Evolutionary conservation across 2,797 vertebrate species (phyloP), one percentile per base, ranked within the genome.

Genomic region (Cyprinella venusta): DNA sequence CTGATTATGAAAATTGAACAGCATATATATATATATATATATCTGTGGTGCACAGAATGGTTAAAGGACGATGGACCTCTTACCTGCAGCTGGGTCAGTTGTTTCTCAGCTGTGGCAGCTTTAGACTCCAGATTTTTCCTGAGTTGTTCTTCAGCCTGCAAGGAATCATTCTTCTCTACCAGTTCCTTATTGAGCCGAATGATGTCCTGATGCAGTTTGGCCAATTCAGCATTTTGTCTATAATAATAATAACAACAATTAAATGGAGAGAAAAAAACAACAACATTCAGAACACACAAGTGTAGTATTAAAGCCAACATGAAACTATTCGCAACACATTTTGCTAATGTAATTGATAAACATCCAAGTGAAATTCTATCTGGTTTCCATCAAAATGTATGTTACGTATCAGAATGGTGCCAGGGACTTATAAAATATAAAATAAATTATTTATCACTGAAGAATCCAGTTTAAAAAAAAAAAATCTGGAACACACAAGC

Each of bases 181-280:
- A 98, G 91, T 74, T 99, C 98, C 89, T 97, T 98, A 91, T 93
- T 94, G 88, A 97, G 93, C 88, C 95, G 97, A 89, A 89, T 86
- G 84, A 96, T 97, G 90, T 99, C 98, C 88, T 98, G 97, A 38
- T 95, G 95, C 84, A 99, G 90, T 90, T 98, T 98, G 69, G 97
- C 97, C 91, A 98, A 88, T 91, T 99, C 97, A 0, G 97, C 93
- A 0, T 99, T 99, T 89, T 98, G 97, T 91, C 98, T 99, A 78
- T 16, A 78, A 26, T 56, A 12, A 48, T 5, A 4, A 45, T 0
- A 45, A 15, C 0, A 15, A 5, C 0, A 9, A 33, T 21, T 36
- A 21, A 33, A 26, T 16, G 24, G 13, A 18, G 68, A 6, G 5
- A 2, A 33, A 8, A 33, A 65, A 19, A 19, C 19, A 21, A 8